phyloP scores from a whole-genome alignment of 2,888 invertebrate species.

The Lepidochitona cinerea region DNA sequence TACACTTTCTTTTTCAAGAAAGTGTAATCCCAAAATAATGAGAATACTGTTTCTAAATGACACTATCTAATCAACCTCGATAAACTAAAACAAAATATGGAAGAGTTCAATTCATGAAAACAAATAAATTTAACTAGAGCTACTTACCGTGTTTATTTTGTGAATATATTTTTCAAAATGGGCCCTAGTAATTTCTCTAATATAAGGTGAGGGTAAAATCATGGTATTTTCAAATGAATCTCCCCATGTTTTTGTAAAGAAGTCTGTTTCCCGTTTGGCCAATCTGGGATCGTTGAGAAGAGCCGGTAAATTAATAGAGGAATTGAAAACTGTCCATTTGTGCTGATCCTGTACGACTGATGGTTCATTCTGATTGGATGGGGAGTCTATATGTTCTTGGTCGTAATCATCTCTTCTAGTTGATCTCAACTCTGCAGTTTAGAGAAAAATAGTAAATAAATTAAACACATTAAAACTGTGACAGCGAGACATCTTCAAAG shows the following conservation, averaged over 20 bases:
- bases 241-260: conserved; percentile 98
- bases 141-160: conserved; percentile 74
- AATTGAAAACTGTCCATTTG: conserved; percentile 88
- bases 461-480: too few species aligned
- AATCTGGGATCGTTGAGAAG: conserved; percentile 93
- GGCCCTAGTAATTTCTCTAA: conserved; percentile 85
- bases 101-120: too few species aligned
- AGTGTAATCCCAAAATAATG: too few species aligned
- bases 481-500: too few species aligned
- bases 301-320: conserved; percentile 94
- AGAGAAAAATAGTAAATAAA: not conserved
- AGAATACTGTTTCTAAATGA: too few species aligned
- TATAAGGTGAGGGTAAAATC: conserved; percentile 83
- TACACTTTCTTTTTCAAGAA: too few species aligned
- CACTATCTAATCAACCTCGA: too few species aligned
- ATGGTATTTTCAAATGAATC: conserved; percentile 90
- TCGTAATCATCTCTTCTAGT: not conserved
- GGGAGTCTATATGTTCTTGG: not conserved
- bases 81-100: too few species aligned
- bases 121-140: too few species aligned
- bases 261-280: conserved; percentile 82
- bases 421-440: not conserved
- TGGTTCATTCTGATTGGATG: conserved; percentile 42
- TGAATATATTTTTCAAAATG: conserved; percentile 91
- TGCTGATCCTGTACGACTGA: conserved; percentile 67